phyloP scores from a whole-genome alignment of 2,888 invertebrate species.

The Drosophila melanosoma region DNA sequence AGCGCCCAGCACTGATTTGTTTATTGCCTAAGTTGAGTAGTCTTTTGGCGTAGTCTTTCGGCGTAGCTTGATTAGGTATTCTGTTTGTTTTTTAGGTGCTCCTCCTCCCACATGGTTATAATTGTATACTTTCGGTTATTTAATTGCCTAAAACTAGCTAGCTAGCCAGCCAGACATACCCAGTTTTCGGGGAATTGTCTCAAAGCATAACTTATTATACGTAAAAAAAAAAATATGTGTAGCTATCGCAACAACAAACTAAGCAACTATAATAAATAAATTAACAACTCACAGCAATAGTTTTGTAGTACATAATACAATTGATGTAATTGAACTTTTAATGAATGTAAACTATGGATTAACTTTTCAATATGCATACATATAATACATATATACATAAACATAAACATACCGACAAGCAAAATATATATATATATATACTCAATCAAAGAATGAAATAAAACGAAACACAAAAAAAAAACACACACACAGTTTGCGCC shows the following conservation, averaged over 20 bases:
- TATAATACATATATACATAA: conserved; percentile 53
- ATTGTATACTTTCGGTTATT: conserved; percentile 60
- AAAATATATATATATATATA: conserved; percentile 32
- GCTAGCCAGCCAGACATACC: conserved; percentile 40
- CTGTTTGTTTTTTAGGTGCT: conserved; percentile 54
- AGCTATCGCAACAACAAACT: conserved; percentile 47
- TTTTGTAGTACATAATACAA: conserved; percentile 77
- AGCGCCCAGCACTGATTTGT: conserved; percentile 74
- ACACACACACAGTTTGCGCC: conserved; percentile 42
- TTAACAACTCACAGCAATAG: conserved; percentile 70
- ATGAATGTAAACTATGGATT: conserved; percentile 79
- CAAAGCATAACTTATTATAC: conserved; percentile 61
- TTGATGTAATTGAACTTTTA: conserved; percentile 82
- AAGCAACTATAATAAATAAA: conserved; percentile 57
- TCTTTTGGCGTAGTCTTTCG: conserved; percentile 23
- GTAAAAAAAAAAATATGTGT: conserved; percentile 38
- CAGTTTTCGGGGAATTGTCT: conserved; percentile 44
- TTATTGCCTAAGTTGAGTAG: conserved; percentile 56
- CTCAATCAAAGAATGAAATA: conserved; percentile 32
- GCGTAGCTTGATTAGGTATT: conserved; percentile 44
- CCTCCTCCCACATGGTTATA: conserved; percentile 11
- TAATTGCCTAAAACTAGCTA: conserved; percentile 51
- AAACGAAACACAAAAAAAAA: conserved; percentile 22
- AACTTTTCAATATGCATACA: conserved; percentile 63
- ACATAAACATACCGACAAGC: conserved; percentile 41